Evolutionary conservation across 2,797 vertebrate genomes (phyloP).

Genomic region (Erpetoichthys calabaricus): DNA sequence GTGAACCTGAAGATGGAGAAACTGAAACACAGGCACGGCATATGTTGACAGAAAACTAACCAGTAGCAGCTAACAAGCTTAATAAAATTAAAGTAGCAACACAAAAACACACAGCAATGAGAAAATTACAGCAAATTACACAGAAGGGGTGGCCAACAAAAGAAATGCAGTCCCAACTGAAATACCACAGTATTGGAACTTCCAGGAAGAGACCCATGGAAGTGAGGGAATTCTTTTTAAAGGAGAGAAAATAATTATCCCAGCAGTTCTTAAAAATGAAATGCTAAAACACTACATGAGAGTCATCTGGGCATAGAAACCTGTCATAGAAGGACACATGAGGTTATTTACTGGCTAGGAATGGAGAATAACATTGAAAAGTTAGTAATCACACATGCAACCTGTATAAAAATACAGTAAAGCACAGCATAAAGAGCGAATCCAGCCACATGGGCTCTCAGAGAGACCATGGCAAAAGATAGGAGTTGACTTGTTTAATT

Average conservation of each 20-base stretch:
- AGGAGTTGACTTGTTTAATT: constrained; percentile 13
- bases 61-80: constrained; percentile 9
- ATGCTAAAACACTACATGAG: constrained; percentile 11
- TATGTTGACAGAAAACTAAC: background rate
- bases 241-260: constrained; percentile 12
- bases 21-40: background rate
- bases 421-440: constrained; percentile 7
- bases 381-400: constrained; percentile 10
- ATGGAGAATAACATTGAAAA: constrained; percentile 8
- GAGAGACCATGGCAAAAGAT: constrained; percentile 15
- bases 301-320: constrained; percentile 11
- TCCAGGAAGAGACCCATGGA: constrained; percentile 12
- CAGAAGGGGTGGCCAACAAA: background rate
- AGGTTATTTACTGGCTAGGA: constrained; percentile 12
- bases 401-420: constrained; percentile 7
- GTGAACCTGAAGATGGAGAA: background rate
- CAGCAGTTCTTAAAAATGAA: constrained; percentile 7
- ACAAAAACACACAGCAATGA: constrained; percentile 3
- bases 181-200: constrained; percentile 12
- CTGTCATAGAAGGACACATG: constrained; percentile 7
- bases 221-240: constrained; percentile 13
- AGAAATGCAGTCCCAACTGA: constrained; percentile 4
- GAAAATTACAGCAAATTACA: constrained; percentile 5
- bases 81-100: constrained; percentile 7
- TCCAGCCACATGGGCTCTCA: constrained; percentile 12